phyloP scores from a whole-genome alignment of 64 coral and sea anemone species.

The Trachythela sp. region DNA sequence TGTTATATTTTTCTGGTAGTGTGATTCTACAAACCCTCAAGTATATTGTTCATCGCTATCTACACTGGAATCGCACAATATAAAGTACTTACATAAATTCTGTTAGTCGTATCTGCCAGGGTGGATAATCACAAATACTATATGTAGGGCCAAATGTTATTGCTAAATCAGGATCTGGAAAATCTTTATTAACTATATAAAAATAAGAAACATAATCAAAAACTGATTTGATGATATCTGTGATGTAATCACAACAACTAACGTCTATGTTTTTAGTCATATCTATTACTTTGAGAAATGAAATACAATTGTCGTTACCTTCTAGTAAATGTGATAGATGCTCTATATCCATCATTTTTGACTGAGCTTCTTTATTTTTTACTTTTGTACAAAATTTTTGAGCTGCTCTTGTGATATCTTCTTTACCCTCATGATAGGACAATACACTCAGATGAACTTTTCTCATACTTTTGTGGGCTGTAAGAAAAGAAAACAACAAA shows the following conservation, averaged over 20 bases:
- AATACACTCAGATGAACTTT: not conserved
- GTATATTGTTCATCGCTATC: no score
- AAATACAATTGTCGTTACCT: not conserved
- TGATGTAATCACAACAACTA: not conserved
- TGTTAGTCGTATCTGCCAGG: slow-evolving; percentile 20
- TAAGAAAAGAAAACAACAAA: not conserved
- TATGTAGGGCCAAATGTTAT: not conserved
- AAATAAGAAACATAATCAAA: not conserved
- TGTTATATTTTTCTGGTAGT: no score
- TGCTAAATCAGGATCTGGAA: slow-evolving; percentile 13
- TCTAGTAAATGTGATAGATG: not conserved
- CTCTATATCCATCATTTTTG: not conserved
- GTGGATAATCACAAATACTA: not conserved
- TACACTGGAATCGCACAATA: no score
- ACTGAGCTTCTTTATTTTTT: not conserved
- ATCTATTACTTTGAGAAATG: not conserved
- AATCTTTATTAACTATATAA: not conserved
- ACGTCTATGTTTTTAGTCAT: no score
- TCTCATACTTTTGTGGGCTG: not conserved
- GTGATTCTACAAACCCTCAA: no score
- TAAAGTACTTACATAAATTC: slow-evolving; percentile 11
- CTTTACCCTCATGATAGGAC: not conserved
- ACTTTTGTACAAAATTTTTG: not conserved
- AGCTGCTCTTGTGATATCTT: not conserved
- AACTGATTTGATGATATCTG: no score